Evolutionary conservation across 2,888 invertebrate genomes (phyloP), one percentile per base, ranked within the genome.

Genomic region (Zelleria hepariella): DNA sequence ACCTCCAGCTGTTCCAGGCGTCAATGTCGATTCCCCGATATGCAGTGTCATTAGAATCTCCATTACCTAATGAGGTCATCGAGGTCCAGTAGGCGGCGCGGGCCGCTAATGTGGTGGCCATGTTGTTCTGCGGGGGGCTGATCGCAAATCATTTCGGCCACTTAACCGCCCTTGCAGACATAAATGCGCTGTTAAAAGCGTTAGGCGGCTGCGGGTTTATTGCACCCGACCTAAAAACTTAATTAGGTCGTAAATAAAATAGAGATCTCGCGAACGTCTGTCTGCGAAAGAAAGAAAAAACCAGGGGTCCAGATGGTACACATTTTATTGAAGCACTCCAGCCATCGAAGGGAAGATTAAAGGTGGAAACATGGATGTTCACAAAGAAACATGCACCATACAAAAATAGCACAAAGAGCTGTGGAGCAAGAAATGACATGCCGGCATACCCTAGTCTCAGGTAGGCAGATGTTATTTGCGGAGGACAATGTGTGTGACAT

Each of bases 71-170:
- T 42, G 32, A 42, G 32, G 32, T 42, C 32, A 42, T 15, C 63
- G 70, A 71, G 69, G 72, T 67, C 67, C 75, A 70, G 32, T 42
- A 24, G 53, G 25, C n/a, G 53, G 24, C n/a, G 23, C 77, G 74
- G 27, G 75, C 73, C 68, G 73, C 65, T 85, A 85, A 85, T 80
- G 82, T 74, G 68, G 65, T 66, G 71, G 65, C 65, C 78, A 65
- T 87, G 87, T 87, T 68, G 74, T 79, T 51, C 86, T 69, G 75
- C 80, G 67, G 67, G 87, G 68, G 74, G 75, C 69, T 72, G 71
- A 78, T 74, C 68, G 82, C 77, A 75, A 73, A 77, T 77, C 78
- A 78, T 80, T 78, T 77, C 69, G 74, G 72, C 74, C 84, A 84
- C 86, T 84, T 80, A 77, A 77, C 75, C 68, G 67, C 73, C 72